phyloP scores from a whole-genome alignment of 1,140 invertebrate genomes.

The Camponotus pennsylvanicus region DNA sequence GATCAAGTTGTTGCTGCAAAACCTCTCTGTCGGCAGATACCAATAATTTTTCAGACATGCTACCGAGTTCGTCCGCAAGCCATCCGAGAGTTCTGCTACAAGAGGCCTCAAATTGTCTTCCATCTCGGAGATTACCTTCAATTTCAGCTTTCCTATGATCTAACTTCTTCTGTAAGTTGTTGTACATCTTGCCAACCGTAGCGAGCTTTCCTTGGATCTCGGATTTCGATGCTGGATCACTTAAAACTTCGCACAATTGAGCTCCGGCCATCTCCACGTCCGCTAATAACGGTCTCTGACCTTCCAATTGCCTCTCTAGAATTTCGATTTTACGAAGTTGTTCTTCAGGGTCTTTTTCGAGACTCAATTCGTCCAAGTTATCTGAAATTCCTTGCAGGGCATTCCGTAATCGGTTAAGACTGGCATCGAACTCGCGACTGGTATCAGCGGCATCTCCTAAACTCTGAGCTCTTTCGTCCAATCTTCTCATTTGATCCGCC shows the following conservation, averaged over 20 bases:
- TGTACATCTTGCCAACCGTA: conserved; percentile 93
- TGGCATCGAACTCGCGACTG: conserved; percentile 96
- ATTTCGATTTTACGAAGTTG: conserved; percentile 94
- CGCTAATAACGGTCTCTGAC: conserved; percentile 94
- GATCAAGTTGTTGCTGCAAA: conserved; percentile 94
- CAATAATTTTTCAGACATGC: conserved; percentile 91
- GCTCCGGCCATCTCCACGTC: conserved; percentile 95
- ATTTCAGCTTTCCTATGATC: conserved; percentile 96
- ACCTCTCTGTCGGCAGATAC: conserved; percentile 95
- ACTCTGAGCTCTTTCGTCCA: conserved; percentile 94
- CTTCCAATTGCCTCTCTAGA: conserved; percentile 95
- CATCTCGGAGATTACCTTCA: conserved; percentile 93
- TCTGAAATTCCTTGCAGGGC: conserved; percentile 94
- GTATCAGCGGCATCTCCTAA: conserved; percentile 95
- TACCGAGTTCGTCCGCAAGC: conserved; percentile 92
- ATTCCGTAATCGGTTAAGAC: conserved; percentile 92
- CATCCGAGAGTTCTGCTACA: conserved; percentile 95
- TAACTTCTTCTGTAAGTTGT: conserved; percentile 94
- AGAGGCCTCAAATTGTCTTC: conserved; percentile 94
- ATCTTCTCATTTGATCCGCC: conserved; percentile 92
- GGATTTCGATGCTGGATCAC: conserved; percentile 94
- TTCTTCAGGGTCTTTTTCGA: conserved; percentile 94
- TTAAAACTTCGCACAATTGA: conserved; percentile 95
- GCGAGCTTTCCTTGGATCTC: conserved; percentile 96
- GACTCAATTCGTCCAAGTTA: conserved; percentile 93